phyloP scores from a whole-genome alignment of 53 echinoderm and acorn worm genomes.

The Hippasteria phrygiana region DNA sequence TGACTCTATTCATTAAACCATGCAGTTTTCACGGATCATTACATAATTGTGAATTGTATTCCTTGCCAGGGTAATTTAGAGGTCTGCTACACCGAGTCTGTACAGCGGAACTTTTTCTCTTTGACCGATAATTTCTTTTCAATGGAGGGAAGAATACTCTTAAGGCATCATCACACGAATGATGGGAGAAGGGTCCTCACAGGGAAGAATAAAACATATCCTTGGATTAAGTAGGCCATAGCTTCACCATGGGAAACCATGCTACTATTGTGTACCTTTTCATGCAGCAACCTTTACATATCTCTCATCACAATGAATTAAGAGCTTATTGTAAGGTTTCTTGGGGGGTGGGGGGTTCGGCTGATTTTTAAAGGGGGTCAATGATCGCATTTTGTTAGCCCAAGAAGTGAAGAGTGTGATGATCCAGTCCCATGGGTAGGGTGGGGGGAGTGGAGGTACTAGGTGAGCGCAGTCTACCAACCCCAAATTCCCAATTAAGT shows the following conservation, averaged over 20 bases:
- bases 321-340: slow-evolving; percentile 30
- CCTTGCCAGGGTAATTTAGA: neutral
- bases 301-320: neutral
- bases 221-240: neutral
- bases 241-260: neutral
- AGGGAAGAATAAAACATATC: neutral
- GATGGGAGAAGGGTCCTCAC: neutral
- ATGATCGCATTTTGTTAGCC: neutral
- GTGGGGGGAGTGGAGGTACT: too few species aligned
- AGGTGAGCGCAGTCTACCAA: too few species aligned
- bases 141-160: neutral
- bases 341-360: neutral
- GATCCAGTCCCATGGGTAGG: too few species aligned
- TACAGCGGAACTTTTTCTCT: neutral
- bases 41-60: neutral
- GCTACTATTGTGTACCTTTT: too few species aligned
- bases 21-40: neutral
- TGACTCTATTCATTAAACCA: neutral
- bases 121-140: neutral
- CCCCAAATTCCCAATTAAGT: too few species aligned
- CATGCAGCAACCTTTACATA: neutral
- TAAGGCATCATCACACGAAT: neutral
- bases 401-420: neutral
- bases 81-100: neutral
- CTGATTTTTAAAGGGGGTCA: neutral